Evolutionary conservation across 2,113 vertebrate genomes (phyloP).

Genomic region (Istiophorus platypterus): DNA sequence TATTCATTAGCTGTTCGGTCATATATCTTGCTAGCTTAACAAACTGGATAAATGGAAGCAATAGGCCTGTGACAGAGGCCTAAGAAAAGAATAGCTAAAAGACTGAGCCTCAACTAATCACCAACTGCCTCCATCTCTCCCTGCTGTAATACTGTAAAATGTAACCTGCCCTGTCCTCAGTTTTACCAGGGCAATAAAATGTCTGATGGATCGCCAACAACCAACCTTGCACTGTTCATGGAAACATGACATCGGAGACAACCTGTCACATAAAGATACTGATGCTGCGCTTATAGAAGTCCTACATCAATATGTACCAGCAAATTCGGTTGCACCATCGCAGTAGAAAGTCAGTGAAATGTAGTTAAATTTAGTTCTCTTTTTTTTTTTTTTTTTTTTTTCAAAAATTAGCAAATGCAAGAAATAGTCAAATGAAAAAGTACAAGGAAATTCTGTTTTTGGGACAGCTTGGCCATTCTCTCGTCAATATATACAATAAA

Average conservation of each 20-base stretch:
- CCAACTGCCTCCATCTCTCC: background rate
- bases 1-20: constrained; percentile 10
- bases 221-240: constrained; percentile 29
- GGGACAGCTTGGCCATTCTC: background rate
- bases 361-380: background rate
- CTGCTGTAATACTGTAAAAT: constrained; percentile 53
- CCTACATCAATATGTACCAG: constrained; percentile 13
- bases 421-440: background rate
- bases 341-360: background rate
- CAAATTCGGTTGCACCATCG: background rate
- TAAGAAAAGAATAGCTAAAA: constrained; percentile 11
- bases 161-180: constrained; percentile 55
- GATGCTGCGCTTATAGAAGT: constrained; percentile 16
- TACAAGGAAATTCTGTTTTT: background rate
- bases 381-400: background rate
- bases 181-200: constrained; percentile 70
- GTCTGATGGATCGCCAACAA: constrained; percentile 59
- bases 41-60: constrained; percentile 20
- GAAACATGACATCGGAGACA: constrained; percentile 45
- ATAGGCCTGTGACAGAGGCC: background rate
- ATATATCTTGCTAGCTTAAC: constrained; percentile 16
- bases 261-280: constrained; percentile 62
- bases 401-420: background rate
- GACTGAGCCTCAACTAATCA: constrained; percentile 16
- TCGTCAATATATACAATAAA: background rate